These are phyloP conservation scores for Climacteris rufus DNA, from an alignment of 2,113 vertebrate species.

Conservation along the genomic window DNA sequence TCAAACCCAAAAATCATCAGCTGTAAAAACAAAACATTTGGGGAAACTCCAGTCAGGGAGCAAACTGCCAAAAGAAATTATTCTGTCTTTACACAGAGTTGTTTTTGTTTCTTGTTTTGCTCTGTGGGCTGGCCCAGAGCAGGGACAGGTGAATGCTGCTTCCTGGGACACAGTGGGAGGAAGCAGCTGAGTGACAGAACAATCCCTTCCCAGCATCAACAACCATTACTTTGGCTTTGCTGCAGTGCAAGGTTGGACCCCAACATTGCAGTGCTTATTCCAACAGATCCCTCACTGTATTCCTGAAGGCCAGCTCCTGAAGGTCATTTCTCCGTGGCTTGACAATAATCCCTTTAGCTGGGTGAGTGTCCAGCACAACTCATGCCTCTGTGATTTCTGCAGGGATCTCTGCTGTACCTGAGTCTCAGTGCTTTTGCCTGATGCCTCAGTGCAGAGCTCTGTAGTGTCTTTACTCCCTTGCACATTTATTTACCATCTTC, in stretches of 20 bases:
- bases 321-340: background rate
- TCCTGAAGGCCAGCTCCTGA: background rate
- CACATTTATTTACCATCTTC: background rate
- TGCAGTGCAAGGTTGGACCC: background rate
- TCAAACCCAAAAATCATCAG: background rate
- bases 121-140: background rate
- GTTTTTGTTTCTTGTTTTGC: background rate
- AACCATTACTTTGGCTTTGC: background rate
- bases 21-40: slow-evolving; percentile 24
- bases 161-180: background rate
- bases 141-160: background rate
- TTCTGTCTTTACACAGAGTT: background rate
- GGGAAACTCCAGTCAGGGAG: background rate
- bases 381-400: background rate
- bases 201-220: background rate
- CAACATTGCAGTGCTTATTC: background rate
- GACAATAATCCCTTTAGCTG: background rate
- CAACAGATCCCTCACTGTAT: rapidly evolving
- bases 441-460: background rate
- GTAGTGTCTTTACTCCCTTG: background rate
- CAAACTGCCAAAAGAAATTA: background rate
- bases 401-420: background rate
- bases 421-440: background rate
- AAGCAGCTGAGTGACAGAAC: background rate
- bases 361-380: background rate